Conservation (phyloP, 2,888 invertebrate species). For the Eupelmus urozonus region DNA sequence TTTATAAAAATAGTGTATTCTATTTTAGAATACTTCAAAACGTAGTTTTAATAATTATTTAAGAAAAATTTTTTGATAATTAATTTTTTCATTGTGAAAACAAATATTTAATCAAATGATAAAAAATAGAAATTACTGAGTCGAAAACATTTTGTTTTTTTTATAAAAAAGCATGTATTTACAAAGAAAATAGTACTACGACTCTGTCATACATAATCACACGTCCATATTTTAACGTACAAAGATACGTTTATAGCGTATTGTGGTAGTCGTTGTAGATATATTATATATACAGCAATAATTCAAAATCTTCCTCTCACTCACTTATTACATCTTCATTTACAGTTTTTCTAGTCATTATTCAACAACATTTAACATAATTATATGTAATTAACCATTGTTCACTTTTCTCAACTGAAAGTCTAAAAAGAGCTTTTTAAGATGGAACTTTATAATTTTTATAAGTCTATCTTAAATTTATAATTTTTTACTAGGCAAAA, state of each 20-base stretch:
- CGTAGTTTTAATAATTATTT: too few relatives aligned
- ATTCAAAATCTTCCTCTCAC: constrained; percentile 30
- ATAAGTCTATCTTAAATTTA: constrained; percentile 2
- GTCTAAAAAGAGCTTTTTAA: constrained; percentile 4
- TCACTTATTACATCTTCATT: constrained; percentile 47
- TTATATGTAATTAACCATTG: constrained; percentile 4
- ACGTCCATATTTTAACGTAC: constrained; percentile 18
- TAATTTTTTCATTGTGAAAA: too few relatives aligned
- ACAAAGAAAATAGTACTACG: constrained; percentile 57
- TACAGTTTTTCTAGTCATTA: constrained; percentile 52
- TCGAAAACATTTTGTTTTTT: too few relatives aligned
- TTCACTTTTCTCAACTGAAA: constrained; percentile 4
- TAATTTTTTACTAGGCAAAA: neutral
- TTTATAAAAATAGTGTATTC: too few relatives aligned
- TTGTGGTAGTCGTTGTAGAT: constrained; percentile 21
- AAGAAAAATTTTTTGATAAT: too few relatives aligned
- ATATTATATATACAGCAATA: constrained; percentile 53
- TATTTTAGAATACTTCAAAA: too few relatives aligned
- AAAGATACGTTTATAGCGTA: constrained; percentile 22
- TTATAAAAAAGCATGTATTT: constrained; percentile 59
- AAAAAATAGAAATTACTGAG: too few relatives aligned
- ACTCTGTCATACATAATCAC: constrained; percentile 48
- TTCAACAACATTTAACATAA: constrained; percentile 46
- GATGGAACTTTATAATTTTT: constrained; percentile 19
- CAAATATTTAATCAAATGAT: too few relatives aligned